phyloP scores from a whole-genome alignment of 1,140 invertebrate genomes.

The Plectrocnemia conspersa region DNA sequence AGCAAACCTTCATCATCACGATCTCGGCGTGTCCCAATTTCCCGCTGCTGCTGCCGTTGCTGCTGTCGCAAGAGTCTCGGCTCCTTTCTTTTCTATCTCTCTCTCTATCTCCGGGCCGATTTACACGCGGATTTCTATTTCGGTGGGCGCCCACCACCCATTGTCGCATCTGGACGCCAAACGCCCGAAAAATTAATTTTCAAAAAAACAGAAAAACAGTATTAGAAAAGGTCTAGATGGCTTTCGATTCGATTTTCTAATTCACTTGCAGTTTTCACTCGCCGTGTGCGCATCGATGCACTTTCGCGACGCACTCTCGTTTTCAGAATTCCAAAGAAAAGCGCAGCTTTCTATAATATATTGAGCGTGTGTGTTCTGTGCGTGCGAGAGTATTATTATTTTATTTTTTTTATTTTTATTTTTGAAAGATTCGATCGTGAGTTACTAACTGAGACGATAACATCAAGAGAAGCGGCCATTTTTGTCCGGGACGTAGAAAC shows the following conservation, averaged over 20 bases:
- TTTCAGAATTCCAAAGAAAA: no score
- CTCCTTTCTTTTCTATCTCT: neutral
- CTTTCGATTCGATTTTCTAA: neutral
- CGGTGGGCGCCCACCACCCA: neutral
- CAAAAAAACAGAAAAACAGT: no score
- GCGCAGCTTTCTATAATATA: no score
- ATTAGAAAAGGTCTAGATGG: no score
- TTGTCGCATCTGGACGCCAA: conserved; percentile 2
- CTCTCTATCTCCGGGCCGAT: neutral
- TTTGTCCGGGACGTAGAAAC: no score
- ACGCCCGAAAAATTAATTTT: no score
- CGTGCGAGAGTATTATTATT: no score
- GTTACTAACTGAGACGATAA: neutral
- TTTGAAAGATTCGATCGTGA: neutral
- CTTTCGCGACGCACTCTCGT: no score
- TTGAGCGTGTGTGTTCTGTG: no score
- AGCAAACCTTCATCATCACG: neutral
- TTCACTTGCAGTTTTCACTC: neutral
- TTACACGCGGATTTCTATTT: neutral
- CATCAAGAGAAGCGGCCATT: no score
- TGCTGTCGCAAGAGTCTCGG: neutral
- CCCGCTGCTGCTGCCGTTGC: no score
- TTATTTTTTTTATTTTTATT: neutral
- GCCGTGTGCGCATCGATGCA: no score
- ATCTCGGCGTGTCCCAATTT: neutral